phyloP scores from a whole-genome alignment of 2,888 invertebrate genomes.

The Idaea aversata region DNA sequence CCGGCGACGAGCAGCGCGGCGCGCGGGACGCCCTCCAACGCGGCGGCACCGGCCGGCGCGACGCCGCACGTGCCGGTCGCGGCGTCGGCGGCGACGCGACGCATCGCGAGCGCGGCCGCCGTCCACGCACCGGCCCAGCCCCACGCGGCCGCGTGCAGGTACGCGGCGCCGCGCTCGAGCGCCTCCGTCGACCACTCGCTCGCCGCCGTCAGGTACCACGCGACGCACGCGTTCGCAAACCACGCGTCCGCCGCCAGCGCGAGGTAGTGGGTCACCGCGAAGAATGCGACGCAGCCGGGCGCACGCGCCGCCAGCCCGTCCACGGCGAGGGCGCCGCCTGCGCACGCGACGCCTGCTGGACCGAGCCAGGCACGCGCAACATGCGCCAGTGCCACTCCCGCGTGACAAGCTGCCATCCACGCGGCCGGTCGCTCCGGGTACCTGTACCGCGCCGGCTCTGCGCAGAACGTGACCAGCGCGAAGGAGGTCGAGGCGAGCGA shows the following conservation, averaged over 20 bases:
- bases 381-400: slow-evolving; percentile 88
- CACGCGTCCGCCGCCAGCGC: slow-evolving; percentile 90
- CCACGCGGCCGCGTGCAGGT: slow-evolving; percentile 94
- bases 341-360: slow-evolving; percentile 55
- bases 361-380: slow-evolving; percentile 84
- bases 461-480: slow-evolving; percentile 91
- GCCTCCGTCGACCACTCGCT: slow-evolving; percentile 97
- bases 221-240: slow-evolving; percentile 93
- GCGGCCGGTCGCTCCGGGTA: slow-evolving; percentile 96
- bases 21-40: slow-evolving; percentile 82
- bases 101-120: slow-evolving; percentile 89
- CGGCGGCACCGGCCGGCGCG: slow-evolving; percentile 78
- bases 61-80: slow-evolving; percentile 92
- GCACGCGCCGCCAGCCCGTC: slow-evolving; percentile 66
- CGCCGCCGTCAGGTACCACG: slow-evolving; percentile 94
- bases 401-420: slow-evolving; percentile 93
- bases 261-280: slow-evolving; percentile 88
- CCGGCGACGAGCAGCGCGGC: slow-evolving; percentile 84
- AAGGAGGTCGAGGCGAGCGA: slow-evolving; percentile 91
- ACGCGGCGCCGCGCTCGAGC: slow-evolving; percentile 90
- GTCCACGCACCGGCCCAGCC: slow-evolving; percentile 92
- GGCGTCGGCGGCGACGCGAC: slow-evolving; percentile 89
- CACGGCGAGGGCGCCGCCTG: slow-evolving; percentile 63
- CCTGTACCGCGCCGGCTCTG: slow-evolving; percentile 92
- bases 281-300: slow-evolving; percentile 85